Evolutionary conservation across 2,888 invertebrate genomes (phyloP).

Genomic region (Rhogogaster chlorosoma): DNA sequence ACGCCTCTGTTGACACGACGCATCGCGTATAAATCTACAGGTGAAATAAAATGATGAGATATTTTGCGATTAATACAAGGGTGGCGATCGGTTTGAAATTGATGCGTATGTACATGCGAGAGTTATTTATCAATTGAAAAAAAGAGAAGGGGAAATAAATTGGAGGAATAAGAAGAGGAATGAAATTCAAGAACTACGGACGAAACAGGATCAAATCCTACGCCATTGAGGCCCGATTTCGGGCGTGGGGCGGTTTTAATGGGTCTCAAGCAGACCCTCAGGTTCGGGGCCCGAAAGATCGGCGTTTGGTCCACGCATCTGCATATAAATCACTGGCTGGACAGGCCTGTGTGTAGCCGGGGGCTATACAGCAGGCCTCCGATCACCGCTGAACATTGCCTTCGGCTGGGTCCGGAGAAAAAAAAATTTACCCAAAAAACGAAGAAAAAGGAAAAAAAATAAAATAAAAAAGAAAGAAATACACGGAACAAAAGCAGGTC

Average conservation of each 20-base stretch:
- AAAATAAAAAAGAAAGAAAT: not conserved
- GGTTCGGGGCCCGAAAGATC: conserved; percentile 55
- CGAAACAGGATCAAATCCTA: conserved; percentile 55
- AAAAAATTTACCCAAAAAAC: not conserved
- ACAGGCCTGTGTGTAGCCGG: conserved; percentile 59
- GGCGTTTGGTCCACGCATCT: conserved; percentile 65
- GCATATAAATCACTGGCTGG: conserved; percentile 74
- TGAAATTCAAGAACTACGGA: not conserved
- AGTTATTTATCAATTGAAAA: not conserved
- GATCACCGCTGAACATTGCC: conserved; percentile 42
- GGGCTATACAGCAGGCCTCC: conserved; percentile 19
- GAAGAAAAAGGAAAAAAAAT: not conserved
- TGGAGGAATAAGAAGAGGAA: not conserved
- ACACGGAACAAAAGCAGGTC: not conserved
- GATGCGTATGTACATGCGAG: not conserved
- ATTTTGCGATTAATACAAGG: not conserved
- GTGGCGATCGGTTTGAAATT: not conserved
- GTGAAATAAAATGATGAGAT: conserved; percentile 11
- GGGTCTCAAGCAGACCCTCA: conserved; percentile 58
- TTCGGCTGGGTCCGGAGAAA: not conserved
- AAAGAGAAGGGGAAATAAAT: not conserved
- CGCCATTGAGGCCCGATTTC: conserved; percentile 62
- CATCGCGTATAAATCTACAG: not conserved
- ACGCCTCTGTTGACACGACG: conserved; percentile 22
- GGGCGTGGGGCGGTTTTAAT: conserved; percentile 67